These are phyloP conservation scores for Phycodurus eques DNA, from an alignment of 2,113 vertebrate species.

Conservation along the genomic window DNA sequence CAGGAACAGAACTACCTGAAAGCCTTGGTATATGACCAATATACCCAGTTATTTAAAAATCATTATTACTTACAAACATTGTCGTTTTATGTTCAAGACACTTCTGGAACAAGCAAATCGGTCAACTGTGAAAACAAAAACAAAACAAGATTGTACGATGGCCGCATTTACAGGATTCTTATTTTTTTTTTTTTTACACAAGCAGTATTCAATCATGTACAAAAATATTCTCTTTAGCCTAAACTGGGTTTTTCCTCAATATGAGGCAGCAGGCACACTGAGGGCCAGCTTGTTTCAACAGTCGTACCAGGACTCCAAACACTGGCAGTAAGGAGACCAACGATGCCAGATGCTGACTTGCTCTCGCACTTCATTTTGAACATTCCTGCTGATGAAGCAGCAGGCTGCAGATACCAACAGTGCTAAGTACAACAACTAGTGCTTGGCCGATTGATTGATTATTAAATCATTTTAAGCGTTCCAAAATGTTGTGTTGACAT, in stretches of 20 bases:
- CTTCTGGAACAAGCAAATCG: neutral
- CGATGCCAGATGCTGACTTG: slow-evolving; percentile 81
- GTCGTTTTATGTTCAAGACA: neutral
- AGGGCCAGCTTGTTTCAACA: slow-evolving; percentile 72
- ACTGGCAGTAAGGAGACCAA: slow-evolving; percentile 78
- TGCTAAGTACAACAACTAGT: slow-evolving; percentile 41
- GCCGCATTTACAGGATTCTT: neutral
- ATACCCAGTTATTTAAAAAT: neutral
- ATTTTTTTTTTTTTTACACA: no score
- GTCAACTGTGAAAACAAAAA: neutral
- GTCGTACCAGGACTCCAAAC: slow-evolving; percentile 82
- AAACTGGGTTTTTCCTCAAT: neutral
- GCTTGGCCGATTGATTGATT: no score
- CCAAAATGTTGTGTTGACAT: no score
- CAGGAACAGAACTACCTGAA: slow-evolving; percentile 48
- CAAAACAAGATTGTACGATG: no score
- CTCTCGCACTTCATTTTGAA: slow-evolving; percentile 84
- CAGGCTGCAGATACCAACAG: slow-evolving; percentile 86
- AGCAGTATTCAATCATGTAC: neutral
- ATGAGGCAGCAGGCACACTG: neutral
- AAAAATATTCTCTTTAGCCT: neutral
- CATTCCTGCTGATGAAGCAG: slow-evolving; percentile 67
- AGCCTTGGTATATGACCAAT: slow-evolving; percentile 70
- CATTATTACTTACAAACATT: neutral
- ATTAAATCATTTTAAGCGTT: no score